Conservation (phyloP, 2,113 vertebrate species). For the Choloepus hoffmanni region DNA sequence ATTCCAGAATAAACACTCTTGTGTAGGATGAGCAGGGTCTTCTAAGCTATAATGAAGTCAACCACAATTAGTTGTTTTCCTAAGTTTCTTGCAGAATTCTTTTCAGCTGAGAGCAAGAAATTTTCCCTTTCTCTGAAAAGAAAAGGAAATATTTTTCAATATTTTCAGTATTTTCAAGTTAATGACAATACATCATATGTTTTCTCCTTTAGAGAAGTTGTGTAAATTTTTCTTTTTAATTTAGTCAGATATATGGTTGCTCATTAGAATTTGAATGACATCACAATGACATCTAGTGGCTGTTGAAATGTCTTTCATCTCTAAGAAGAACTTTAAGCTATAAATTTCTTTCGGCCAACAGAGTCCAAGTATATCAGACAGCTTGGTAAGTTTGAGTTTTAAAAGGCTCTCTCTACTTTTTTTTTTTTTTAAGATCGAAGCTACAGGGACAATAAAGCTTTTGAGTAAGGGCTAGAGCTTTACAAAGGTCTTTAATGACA, state of each 20-base stretch:
- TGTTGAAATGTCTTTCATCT: background rate
- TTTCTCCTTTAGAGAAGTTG: background rate
- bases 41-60: background rate
- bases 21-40: background rate
- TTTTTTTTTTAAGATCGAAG: no score
- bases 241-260: background rate
- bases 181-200: background rate
- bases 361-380: no score
- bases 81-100: background rate
- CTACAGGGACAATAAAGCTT: no score
- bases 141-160: background rate
- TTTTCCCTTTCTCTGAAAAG: background rate
- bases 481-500: no score
- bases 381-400: no score
- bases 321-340: no score
- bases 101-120: background rate
- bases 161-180: background rate
- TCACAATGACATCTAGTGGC: slow-evolving; percentile 68
- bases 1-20: background rate
- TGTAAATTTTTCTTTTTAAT: background rate
- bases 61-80: background rate
- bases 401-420: no score
- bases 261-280: slow-evolving; percentile 63
- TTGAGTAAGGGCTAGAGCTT: no score
- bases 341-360: no score